Conservation (phyloP, 2,888 invertebrate species). For the Stenurella melanura region DNA sequence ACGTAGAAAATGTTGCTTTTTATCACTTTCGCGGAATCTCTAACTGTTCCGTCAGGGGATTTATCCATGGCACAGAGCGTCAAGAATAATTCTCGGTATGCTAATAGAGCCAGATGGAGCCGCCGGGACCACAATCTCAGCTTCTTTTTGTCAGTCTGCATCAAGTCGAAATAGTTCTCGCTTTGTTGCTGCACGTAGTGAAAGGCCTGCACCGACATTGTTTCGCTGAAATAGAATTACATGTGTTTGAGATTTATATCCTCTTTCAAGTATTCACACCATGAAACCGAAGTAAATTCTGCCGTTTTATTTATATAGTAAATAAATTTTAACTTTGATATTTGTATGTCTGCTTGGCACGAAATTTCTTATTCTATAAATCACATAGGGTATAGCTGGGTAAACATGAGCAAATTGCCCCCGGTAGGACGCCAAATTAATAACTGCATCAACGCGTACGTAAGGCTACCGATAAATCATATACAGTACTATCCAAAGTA, state of each 20-base stretch:
- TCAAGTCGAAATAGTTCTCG: conserved; percentile 89
- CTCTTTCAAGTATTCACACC: conserved; percentile 1
- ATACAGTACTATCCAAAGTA: too few relatives aligned
- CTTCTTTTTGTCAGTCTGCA: conserved; percentile 90
- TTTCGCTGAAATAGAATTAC: conserved; percentile 80
- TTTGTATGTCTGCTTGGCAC: conserved; percentile 4
- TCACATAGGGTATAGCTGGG: too few relatives aligned
- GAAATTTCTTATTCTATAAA: not conserved
- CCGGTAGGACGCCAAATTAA: too few relatives aligned
- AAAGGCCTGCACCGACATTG: conserved; percentile 92
- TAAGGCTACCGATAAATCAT: too few relatives aligned
- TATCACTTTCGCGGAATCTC: conserved; percentile 88
- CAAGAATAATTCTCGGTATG: conserved; percentile 88
- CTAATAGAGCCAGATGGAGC: conserved; percentile 88
- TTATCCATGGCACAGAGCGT: conserved; percentile 90
- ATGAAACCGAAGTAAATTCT: conserved; percentile 16
- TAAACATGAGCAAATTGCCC: too few relatives aligned
- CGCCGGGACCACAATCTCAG: conserved; percentile 90
- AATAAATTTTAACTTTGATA: conserved; percentile 33
- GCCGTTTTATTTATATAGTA: conserved; percentile 26
- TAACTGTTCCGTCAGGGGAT: conserved; percentile 81
- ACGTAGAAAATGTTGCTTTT: conserved; percentile 95
- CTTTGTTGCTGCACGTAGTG: conserved; percentile 96
- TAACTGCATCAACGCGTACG: too few relatives aligned
- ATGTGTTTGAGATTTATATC: conserved; percentile 7